These are phyloP conservation scores for Corynorhinus townsendii DNA, from an alignment of 2,113 vertebrate species.

Conservation along the genomic window DNA sequence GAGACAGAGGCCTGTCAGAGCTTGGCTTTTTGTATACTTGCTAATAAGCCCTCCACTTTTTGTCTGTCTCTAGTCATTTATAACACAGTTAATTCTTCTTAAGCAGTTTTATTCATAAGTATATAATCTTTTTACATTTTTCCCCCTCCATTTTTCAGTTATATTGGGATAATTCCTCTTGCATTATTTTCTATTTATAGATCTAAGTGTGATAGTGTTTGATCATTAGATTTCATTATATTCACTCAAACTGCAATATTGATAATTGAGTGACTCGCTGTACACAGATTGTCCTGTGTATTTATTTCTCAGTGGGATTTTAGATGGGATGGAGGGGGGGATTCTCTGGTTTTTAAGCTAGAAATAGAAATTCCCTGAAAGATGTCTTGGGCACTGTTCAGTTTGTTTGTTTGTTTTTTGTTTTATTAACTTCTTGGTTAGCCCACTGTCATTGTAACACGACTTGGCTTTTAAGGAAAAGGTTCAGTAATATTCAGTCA, in stretches of 20 bases:
- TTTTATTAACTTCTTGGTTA: constrained; percentile 3
- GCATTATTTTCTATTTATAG: not conserved
- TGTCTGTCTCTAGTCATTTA: not conserved
- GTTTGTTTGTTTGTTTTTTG: constrained; percentile 1
- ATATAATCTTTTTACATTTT: not conserved
- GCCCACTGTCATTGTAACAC: not conserved
- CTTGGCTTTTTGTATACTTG: not conserved
- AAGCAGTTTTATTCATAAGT: not conserved
- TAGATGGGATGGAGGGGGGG: not conserved
- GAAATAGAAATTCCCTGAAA: not conserved
- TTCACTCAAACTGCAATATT: not conserved
- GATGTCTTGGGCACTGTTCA: not conserved
- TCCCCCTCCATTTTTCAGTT: not conserved
- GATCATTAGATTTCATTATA: not conserved
- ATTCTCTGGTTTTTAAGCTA: not conserved
- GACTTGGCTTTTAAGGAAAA: constrained; percentile 7
- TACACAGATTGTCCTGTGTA: not conserved
- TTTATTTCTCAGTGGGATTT: not conserved
- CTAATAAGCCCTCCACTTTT: not conserved
- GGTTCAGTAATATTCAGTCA: not conserved
- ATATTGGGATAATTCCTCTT: not conserved
- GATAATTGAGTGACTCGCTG: not conserved
- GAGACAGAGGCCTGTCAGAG: not conserved
- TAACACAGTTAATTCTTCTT: not conserved
- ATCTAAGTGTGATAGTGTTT: not conserved